Conservation (phyloP, 2,797 vertebrate genomes). For the Fundulus diaphanus region DNA sequence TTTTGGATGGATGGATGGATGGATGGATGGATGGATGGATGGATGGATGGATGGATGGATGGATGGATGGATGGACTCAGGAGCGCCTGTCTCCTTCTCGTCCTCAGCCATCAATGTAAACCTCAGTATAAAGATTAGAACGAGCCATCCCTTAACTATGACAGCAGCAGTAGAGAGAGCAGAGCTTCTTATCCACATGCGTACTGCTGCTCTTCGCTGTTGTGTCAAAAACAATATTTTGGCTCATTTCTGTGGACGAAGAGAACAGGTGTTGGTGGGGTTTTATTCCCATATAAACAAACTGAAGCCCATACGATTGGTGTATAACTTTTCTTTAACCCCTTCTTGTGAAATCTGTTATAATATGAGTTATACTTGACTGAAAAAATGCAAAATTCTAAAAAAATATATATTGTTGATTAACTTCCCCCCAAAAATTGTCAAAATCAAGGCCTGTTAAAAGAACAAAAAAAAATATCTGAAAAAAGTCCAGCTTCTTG, state of each 20-base stretch:
- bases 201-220: constrained; percentile 66
- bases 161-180: constrained; percentile 54
- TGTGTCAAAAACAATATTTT: constrained; percentile 80
- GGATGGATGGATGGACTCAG: constrained; percentile 8
- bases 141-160: constrained; percentile 83
- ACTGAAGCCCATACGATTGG: not conserved
- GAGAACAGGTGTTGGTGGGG: constrained; percentile 4
- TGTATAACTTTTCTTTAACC: not conserved
- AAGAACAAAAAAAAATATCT: not conserved
- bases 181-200: constrained; percentile 70
- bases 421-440: not conserved
- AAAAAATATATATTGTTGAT: not conserved
- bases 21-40: constrained; percentile 3
- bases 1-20: constrained; percentile 8
- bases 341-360: not conserved
- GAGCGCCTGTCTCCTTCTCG: constrained; percentile 22
- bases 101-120: constrained; percentile 77
- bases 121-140: constrained; percentile 84
- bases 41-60: constrained; percentile 23
- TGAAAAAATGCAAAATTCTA: not conserved
- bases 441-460: not conserved
- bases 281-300: not conserved
- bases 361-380: not conserved
- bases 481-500: not conserved
- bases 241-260: constrained; percentile 72